Evolutionary conservation across 2,113 vertebrate species (phyloP), one percentile per base, ranked within the genome.

Genomic region (Cynopterus brachyotis): DNA sequence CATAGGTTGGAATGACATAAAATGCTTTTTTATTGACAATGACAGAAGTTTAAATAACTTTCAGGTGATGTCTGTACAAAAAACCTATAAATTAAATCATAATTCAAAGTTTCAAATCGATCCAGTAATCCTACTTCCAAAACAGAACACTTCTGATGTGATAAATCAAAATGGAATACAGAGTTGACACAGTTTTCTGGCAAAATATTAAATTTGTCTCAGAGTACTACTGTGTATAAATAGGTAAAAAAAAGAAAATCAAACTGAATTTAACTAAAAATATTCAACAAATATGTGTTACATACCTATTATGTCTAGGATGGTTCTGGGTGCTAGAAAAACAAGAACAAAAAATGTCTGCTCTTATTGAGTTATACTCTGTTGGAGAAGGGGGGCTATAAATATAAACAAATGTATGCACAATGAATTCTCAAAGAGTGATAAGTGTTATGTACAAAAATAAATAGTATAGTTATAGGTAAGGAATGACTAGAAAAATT

Each of bases 31-130:
- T 83, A 75, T 37, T 91, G 81, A 83, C 95, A 95, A 97, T 83
- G 80, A 85, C 42, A 89, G 42, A 92, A 85, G 70, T 94, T 97
- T 94, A 97, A 97, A 88, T 94, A 95, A 88, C 47, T 96, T 95
- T 86, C 45, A 88, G 47, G n/a, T 95, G 75, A 67, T 69, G 78
- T 75, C 83, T 96, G 55, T 79, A 92, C 81, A 94, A n/a, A 50
- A 94, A 37, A 50, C 40, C 50, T 50, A 85, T 64, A 91, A 96
- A 97, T 50, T 86, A 55, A 95, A 94, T 93, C 76, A 57, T 64
- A 96, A 96, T 96, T 78, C 79, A 94, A 96, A 96, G 70, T 89
- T 97, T 93, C 91, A 86, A 24, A 91, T 89, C 37, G 22, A 88
- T 75, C 15, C 24, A 85, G 47, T 85, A 66, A 95, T 96, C 59